Base-by-base conservation (phyloP, 2,797 vertebrate species). In the Typhlichthys subterraneus region DNA sequence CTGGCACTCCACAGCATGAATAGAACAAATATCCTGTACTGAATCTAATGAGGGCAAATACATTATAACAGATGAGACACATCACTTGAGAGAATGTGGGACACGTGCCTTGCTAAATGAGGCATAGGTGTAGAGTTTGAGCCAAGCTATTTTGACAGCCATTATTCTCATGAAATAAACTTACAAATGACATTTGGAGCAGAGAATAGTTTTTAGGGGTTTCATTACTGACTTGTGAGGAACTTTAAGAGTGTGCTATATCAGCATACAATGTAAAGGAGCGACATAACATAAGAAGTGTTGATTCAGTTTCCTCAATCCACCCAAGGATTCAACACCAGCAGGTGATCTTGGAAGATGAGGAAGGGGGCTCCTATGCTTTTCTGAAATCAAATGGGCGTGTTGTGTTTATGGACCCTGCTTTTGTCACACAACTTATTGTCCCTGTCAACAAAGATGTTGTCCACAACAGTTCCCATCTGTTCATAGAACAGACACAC, bases 381-480 rank as follows among this genome's bases (percentile, higher is more conserved):
- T 9, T 12, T 19, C 38, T 52, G 17, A 61, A 61, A 59, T 5
- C 2, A 15, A 11, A 12, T 33, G 72, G 77, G 75, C 19, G 77
- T 82, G 75, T 70, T 57, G 0, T 72, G 74, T 80, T 79, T 78
- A 60, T 14, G 13, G 48, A 60, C 54, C 10, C 2, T n/a, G 50
- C 59, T 63, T n/a, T 82, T 64, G 38, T 54, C 54, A 1, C 12
- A 53, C 65, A 60, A 57, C 53, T 56, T 45, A 54, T 58, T 10
- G 68, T 45, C 53, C 38, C 63, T 29, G 70, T 75, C 70, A 84
- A 87, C 84, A 85, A 76, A 73, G 60, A 72, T 59, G 61, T 63
- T 63, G 70, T 76, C 67, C 69, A 46, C 45, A 63, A 10, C 59
- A 62, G 29, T 33, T 57, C 59, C 49, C 15, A 12, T 50, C 2